These are phyloP conservation scores for Otus sunia DNA, from an alignment of 2,113 vertebrate genomes.

Conservation along the genomic window DNA sequence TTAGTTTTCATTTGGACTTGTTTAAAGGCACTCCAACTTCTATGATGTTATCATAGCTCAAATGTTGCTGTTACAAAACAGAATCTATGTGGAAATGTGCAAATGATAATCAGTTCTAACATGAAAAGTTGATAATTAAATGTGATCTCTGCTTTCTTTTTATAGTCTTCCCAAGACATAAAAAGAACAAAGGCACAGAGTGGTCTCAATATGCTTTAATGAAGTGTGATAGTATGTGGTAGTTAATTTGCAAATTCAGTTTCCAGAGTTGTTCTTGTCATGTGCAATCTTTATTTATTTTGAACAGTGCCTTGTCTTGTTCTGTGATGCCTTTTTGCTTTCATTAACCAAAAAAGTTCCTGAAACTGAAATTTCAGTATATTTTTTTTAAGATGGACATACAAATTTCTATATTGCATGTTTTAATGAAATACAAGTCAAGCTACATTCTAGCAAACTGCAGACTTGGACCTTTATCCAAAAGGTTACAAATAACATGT, in stretches of 20 bases:
- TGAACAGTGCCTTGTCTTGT: neutral
- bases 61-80: neutral
- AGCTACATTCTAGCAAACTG: neutral
- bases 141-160: neutral
- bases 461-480: neutral
- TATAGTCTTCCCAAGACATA: neutral
- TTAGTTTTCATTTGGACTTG: neutral
- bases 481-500: neutral
- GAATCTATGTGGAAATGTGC: neutral
- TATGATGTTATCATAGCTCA: neutral
- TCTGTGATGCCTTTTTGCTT: neutral
- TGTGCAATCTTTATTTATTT: neutral
- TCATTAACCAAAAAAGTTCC: neutral
- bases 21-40: neutral
- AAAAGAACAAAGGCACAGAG: neutral
- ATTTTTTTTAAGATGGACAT: neutral
- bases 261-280: neutral
- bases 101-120: neutral
- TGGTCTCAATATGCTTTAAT: neutral
- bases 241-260: neutral
- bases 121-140: conserved; percentile 11
- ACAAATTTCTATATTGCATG: neutral
- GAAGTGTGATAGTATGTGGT: neutral
- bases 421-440: neutral
- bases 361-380: neutral